Evolutionary conservation across 2,888 invertebrate species (phyloP), one percentile per base, ranked within the genome.

Genomic region (Lydus trimaculatus): DNA sequence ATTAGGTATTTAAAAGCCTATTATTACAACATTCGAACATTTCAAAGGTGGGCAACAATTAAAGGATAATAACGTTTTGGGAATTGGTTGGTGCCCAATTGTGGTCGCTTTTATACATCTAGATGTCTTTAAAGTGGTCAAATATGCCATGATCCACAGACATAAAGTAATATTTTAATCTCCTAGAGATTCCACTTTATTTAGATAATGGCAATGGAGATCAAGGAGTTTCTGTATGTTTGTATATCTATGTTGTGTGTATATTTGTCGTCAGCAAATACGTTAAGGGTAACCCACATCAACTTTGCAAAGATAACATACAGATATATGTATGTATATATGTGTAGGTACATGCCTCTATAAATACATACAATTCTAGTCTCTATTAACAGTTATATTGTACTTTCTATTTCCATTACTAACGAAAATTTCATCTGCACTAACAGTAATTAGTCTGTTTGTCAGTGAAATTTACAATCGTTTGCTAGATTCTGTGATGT

Each of bases 91-190:
- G 43, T 36, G 8, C 5, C 2, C 43, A 2, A 43, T 43, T 43
- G 43, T 17, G 43, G 43, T 7, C 43, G 17, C 17, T 17, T 17
- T 43, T 43, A 43, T 43, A 17, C 17, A 43, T 17, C 17, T 17
- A 6, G 17, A 17, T 43, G 17, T 17, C n/a, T 43, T 17, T 43
- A 43, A 17, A 43, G 17, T 56, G 25, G 56, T 56, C 56, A 25
- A 25, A 25, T 56, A 7, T 36, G 13, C 23, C 28, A 56, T n/a
- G 28, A 56, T 28, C 56, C 15, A 56, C n/a, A 15, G 23, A 56
- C 25, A 56, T 64, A 64, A 58, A 69, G 61, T 66, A 64, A 64
- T 64, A 70, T 67, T 70, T 70, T 70, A 70, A 70, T 70, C 70
- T 64, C 64, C 48, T 62, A 58, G 20, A 52, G 39, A 64, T 61